Evolutionary conservation across 2,113 vertebrate species (phyloP).

Genomic region (Callipepla californica): DNA sequence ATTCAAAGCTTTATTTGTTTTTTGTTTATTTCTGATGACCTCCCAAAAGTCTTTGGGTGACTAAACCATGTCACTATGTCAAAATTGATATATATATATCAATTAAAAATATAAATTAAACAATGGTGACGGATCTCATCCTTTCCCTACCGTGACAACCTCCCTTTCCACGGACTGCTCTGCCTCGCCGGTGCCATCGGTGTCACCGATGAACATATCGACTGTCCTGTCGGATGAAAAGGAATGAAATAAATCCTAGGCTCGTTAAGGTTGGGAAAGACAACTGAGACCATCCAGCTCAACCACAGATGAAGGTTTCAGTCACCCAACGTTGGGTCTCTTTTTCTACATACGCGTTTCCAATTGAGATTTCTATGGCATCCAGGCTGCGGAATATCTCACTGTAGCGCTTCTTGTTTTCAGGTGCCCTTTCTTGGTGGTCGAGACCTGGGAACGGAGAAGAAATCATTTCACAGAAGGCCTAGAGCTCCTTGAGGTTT

Average conservation of each 20-base stretch:
- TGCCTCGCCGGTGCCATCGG: neutral
- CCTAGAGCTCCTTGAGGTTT: neutral
- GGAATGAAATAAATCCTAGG: accelerated
- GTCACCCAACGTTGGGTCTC: accelerated
- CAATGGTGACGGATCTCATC: no score
- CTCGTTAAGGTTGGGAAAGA: no score
- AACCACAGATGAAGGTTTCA: neutral
- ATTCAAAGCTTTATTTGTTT: no score
- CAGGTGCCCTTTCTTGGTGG: constrained; percentile 6
- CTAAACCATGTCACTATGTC: no score
- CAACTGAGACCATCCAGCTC: no score
- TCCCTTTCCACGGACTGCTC: neutral
- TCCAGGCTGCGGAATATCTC: constrained; percentile 93
- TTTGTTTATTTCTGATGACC: no score
- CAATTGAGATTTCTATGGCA: constrained; percentile 86
- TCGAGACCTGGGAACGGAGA: constrained; percentile 39
- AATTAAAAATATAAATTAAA: no score
- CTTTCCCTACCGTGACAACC: neutral
- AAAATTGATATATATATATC: no score
- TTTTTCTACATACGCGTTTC: constrained; percentile 80
- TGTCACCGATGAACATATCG: constrained; percentile 23
- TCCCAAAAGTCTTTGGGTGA: no score
- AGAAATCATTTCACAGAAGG: neutral
- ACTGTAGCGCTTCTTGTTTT: constrained; percentile 87
- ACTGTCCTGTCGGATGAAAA: neutral